phyloP scores from a whole-genome alignment of 2,888 invertebrate genomes.

The Dusona sp. region DNA sequence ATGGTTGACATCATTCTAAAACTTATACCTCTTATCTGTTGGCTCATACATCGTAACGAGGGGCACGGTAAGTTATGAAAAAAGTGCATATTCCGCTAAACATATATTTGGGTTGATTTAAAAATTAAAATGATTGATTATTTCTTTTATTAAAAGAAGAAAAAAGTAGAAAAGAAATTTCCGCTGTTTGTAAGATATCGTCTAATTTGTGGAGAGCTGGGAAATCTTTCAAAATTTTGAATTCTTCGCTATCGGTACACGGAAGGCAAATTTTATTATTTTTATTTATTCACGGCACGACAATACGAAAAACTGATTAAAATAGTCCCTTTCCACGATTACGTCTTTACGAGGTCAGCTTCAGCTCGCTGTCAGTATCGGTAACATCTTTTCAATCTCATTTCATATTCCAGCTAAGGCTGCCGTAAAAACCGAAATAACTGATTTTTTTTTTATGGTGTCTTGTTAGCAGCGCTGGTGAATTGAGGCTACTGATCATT shows the following conservation, averaged over 20 bases:
- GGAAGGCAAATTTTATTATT: too few relatives aligned
- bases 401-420: background rate
- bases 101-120: too few relatives aligned
- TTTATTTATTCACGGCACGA: too few relatives aligned
- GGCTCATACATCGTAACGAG: conserved; percentile 72
- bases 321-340: background rate
- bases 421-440: background rate
- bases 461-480: background rate
- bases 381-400: background rate
- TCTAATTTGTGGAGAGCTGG: too few relatives aligned
- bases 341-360: background rate
- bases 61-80: conserved; percentile 77
- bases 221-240: too few relatives aligned
- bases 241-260: too few relatives aligned
- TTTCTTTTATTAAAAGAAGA: too few relatives aligned
- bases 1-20: conserved; percentile 79
- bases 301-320: background rate
- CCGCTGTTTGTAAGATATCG: too few relatives aligned
- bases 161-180: too few relatives aligned
- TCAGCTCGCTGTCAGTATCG: background rate
- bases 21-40: conserved; percentile 77
- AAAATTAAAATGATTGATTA: too few relatives aligned
- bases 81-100: background rate
- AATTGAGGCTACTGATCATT: background rate
- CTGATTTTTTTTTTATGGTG: background rate